These are phyloP conservation scores for Artibeus lituratus DNA, from an alignment of 2,797 vertebrate species.

Conservation along the genomic window DNA sequence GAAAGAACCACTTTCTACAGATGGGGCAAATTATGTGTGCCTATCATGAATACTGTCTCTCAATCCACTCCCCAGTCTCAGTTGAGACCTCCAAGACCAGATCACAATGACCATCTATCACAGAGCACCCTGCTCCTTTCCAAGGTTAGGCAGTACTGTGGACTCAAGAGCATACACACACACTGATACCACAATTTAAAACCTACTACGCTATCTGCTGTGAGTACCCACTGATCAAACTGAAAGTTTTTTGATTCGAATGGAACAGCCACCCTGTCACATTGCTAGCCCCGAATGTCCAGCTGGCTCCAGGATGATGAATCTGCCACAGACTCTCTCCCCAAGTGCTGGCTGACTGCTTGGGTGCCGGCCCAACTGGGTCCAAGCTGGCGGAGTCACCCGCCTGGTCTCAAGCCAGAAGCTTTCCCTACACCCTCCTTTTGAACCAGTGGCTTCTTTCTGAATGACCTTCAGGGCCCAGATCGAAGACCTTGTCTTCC, in stretches of 20 bases:
- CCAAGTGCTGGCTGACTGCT: conserved; percentile 7
- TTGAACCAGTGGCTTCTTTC: conserved; percentile 42
- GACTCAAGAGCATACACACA: not conserved
- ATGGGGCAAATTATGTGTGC: not conserved
- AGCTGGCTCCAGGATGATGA: conserved; percentile 27
- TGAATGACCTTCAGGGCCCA: not conserved
- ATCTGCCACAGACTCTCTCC: conserved; percentile 56
- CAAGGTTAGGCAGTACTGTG: not conserved
- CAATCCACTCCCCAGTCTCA: not conserved
- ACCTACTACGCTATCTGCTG: not conserved
- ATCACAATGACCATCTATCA: not conserved
- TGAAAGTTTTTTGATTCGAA: not conserved
- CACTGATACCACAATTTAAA: not conserved
- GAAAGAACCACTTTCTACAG: not conserved
- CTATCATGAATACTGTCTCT: not conserved
- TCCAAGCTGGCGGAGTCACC: not conserved
- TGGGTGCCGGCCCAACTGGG: conserved; percentile 33
- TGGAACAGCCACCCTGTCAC: conserved; percentile 41
- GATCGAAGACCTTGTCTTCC: conserved; percentile 17
- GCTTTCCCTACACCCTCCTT: conserved; percentile 12
- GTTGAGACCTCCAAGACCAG: not conserved
- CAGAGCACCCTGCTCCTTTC: not conserved
- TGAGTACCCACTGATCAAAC: not conserved
- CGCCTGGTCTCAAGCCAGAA: conserved; percentile 30
- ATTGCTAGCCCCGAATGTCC: conserved; percentile 17